Percentiles rank a stretch among this genome's conserved stretches.
These are phyloP conservation scores for Gymnarchus niloticus DNA, from an alignment of 2,113 vertebrate species.

Conservation along the genomic window DNA sequence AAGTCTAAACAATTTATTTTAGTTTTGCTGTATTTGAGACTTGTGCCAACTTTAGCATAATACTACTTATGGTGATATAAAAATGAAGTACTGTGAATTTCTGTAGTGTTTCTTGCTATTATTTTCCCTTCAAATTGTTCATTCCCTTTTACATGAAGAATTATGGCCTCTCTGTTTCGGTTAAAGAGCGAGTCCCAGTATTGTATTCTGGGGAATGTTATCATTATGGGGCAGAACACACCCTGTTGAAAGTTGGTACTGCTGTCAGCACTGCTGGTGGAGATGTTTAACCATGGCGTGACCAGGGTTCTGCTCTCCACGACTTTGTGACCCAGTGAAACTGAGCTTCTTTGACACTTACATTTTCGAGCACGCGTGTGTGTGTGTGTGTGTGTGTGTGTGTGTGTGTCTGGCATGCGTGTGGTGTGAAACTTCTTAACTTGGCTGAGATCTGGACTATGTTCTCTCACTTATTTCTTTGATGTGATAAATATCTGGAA, in stretches of 20 bases:
- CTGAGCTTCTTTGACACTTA: not conserved
- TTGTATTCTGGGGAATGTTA: slow-evolving; percentile 34
- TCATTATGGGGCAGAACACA: slow-evolving; percentile 32
- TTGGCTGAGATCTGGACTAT: not conserved
- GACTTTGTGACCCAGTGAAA: not conserved
- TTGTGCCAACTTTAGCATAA: not conserved
- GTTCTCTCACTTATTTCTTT: not conserved
- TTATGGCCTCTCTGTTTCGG: not conserved
- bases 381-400: not conserved
- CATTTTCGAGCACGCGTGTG: not conserved
- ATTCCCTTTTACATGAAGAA: not conserved
- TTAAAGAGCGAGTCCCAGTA: not conserved
- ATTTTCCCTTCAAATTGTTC: slow-evolving; percentile 1
- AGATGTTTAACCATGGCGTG: slow-evolving; percentile 46
- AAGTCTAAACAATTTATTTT: not conserved
- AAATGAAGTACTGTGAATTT: not conserved
- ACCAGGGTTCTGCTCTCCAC: slow-evolving; percentile 24
- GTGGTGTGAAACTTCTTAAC: not conserved
- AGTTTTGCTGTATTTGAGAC: not conserved
- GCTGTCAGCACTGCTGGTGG: slow-evolving; percentile 31
- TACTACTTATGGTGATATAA: not conserved
- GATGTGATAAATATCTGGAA: not conserved
- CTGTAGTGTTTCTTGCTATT: not conserved
- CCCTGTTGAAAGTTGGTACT: slow-evolving; percentile 33
- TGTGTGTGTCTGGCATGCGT: not conserved